These are phyloP conservation scores for Lysiphlebus fabarum DNA, from an alignment of 1,140 invertebrate genomes.

Conservation along the genomic window DNA sequence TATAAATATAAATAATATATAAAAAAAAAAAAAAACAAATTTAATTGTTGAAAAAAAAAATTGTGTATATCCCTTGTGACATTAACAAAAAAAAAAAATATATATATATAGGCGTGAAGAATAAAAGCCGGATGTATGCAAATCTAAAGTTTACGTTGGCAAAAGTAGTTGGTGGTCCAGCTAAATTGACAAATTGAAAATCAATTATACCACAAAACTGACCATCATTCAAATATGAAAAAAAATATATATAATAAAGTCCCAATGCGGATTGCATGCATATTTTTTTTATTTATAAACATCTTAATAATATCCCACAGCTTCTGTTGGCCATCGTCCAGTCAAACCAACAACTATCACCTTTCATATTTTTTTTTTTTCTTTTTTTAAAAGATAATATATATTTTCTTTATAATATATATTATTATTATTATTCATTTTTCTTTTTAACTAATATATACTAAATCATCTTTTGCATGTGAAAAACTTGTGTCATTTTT, in stretches of 20 bases:
- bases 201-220: slow-evolving; percentile 36
- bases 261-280: neutral
- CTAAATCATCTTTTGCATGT: too few species aligned
- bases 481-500: slow-evolving; percentile 7
- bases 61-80: neutral
- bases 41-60: slow-evolving; percentile 17
- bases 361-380: slow-evolving; percentile 6
- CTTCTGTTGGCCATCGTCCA: slow-evolving; percentile 10
- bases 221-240: slow-evolving; percentile 5
- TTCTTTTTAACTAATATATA: neutral
- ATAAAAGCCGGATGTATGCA: slow-evolving; percentile 42
- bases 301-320: slow-evolving; percentile 20
- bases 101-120: slow-evolving; percentile 26
- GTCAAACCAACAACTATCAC: neutral
- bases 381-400: neutral
- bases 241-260: neutral
- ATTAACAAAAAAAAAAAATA: slow-evolving; percentile 24
- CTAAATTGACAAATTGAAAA: slow-evolving; percentile 43
- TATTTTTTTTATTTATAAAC: slow-evolving; percentile 10
- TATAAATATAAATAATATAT: neutral
- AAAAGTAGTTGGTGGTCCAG: slow-evolving; percentile 41
- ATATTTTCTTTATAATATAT: slow-evolving; percentile 18
- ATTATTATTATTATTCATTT: slow-evolving; percentile 24
- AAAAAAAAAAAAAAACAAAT: neutral
- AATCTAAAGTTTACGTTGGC: slow-evolving; percentile 37